These are phyloP conservation scores for Acanthopleura granulata DNA, from an alignment of 2,888 invertebrate genomes.

Conservation along the genomic window DNA sequence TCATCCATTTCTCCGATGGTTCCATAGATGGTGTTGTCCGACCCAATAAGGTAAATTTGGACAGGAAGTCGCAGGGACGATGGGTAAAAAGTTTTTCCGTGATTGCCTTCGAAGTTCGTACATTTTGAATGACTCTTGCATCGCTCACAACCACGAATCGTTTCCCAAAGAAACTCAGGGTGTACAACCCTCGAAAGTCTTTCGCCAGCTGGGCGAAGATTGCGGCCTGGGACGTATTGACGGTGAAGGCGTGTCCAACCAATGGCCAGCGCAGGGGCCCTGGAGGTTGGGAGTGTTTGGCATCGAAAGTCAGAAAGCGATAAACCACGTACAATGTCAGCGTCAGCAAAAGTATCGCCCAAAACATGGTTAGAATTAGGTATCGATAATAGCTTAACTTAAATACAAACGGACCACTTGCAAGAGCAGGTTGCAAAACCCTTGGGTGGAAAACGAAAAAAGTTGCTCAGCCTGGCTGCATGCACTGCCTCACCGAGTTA, in stretches of 20 bases:
- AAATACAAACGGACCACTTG: too few species aligned
- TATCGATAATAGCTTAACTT: neutral
- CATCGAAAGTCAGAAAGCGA: neutral
- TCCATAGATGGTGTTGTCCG: neutral
- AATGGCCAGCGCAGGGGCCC: neutral
- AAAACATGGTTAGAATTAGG: neutral
- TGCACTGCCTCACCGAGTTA: too few species aligned
- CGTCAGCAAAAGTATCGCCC: neutral
- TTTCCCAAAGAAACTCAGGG: neutral
- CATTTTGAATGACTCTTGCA: neutral
- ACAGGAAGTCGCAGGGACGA: neutral
- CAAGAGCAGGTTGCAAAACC: too few species aligned
- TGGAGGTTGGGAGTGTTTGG: neutral
- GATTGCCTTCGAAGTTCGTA: neutral
- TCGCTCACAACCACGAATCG: neutral
- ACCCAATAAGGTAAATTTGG: neutral
- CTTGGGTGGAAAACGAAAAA: too few species aligned
- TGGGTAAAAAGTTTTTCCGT: neutral
- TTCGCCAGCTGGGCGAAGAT: neutral
- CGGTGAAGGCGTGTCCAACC: neutral
- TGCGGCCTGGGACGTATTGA: neutral
- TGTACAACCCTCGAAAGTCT: neutral
- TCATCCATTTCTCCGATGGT: neutral
- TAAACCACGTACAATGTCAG: neutral
- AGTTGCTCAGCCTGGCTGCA: too few species aligned